Base-by-base conservation (phyloP, 1,140 invertebrate species). In the Bradysia coprophila region DNA sequence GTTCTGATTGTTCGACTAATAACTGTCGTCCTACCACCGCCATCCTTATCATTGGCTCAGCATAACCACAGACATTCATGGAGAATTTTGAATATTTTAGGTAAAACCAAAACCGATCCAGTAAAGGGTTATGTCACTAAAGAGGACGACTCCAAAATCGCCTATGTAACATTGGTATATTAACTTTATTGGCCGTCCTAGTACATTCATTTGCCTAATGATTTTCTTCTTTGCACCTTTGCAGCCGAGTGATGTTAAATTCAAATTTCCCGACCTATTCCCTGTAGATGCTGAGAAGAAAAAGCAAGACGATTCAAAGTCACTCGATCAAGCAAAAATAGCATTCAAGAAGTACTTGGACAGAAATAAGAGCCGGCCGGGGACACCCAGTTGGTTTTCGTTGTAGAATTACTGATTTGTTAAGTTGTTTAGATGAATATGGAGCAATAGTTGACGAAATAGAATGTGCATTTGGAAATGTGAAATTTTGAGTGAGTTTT, bases 111-210 rank as follows among this genome's bases (percentile, higher is more conserved):
- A 28, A 61, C 56, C 43, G 63, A 70, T 51, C 46, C 47, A 18
- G 52, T 63, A 13, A 67, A 65, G 49, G 69, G 72, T 20, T 77
- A 76, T 51, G 50, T 89, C 44, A 61, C 76, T 0, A 89, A 90
- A 64, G 76, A 83, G n/a, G 82, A 89, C 55, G 87, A 93, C 56
- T 65, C 72, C 6, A 88, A 88, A 67, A 56, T 75, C 51, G 88
- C 86, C 38, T 85, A 77, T 68, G 76, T 89, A 37, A 70, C 69
- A 46, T 53, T 94, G 68, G 86, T 89, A 69, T 71, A 69, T 32
- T n/a, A 18, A 23, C 13, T 28, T 19, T n/a, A 40, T 34, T 8
- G 15, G 37, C 41, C 21, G 23, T 34, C 18, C 22, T 24, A 22
- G 16, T 19, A 11, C 22, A 28, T 8, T 8, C 24, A 28, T 13